A percentile compares a stretch with the other conserved stretches of the same genome.
These are phyloP conservation scores for Molorchus minor DNA, from an alignment of 2,888 invertebrate genomes.

Conservation along the genomic window DNA sequence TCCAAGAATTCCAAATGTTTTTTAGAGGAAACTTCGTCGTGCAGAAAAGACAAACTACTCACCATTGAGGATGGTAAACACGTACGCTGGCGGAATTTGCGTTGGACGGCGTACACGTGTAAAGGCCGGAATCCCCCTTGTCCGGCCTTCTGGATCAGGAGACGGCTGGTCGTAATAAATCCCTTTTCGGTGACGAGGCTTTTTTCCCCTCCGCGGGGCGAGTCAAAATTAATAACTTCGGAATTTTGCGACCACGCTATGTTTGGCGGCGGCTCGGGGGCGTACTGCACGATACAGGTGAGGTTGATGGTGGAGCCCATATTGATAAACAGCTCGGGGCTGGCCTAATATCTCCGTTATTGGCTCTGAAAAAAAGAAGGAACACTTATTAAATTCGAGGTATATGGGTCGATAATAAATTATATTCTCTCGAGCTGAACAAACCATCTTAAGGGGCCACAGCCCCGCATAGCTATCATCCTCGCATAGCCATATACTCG, in stretches of 20 bases:
- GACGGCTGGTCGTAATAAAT: constrained; percentile 81
- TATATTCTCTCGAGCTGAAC: too few species aligned
- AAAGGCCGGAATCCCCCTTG: constrained; percentile 82
- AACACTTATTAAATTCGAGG: too few species aligned
- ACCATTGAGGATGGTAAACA: constrained; percentile 89
- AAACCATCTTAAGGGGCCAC: too few species aligned
- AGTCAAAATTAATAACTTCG: constrained; percentile 87
- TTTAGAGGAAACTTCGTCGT: too few species aligned
- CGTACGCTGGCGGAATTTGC: constrained; percentile 81
- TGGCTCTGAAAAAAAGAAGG: constrained; percentile 70
- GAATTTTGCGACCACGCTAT: constrained; percentile 86
- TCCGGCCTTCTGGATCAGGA: constrained; percentile 83
- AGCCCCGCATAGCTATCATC: too few species aligned
- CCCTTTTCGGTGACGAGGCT: constrained; percentile 89
- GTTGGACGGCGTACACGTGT: constrained; percentile 86
- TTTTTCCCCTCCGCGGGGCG: constrained; percentile 87
- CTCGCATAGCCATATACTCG: too few species aligned
- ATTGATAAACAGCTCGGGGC: constrained; percentile 85
- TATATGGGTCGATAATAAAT: too few species aligned
- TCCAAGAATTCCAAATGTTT: too few species aligned
- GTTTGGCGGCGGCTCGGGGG: constrained; percentile 84
- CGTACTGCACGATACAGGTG: constrained; percentile 84
- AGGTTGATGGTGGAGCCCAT: constrained; percentile 89
- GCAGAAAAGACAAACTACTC: too few species aligned
- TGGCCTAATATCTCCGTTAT: constrained; percentile 83